Percentiles rank a stretch among this genome's conserved stretches.
phyloP scores from a whole-genome alignment of 2,888 invertebrate species.

The Tachina grossa region DNA sequence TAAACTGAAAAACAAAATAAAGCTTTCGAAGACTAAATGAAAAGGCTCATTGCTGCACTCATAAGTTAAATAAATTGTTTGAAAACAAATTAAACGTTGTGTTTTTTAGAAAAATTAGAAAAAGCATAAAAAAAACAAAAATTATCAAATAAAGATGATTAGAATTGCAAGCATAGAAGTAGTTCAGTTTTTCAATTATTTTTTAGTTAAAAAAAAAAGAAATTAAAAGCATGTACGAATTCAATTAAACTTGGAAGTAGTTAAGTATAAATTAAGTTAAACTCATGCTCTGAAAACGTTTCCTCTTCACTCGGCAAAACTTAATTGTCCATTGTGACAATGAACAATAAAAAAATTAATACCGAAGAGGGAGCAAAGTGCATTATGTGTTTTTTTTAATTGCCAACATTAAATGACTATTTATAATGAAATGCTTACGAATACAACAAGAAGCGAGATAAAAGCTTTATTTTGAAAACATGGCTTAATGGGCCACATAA shows the following conservation, averaged over 20 bases:
- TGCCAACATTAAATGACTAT: conserved; percentile 70
- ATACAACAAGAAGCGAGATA: conserved; percentile 31
- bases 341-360: conserved; percentile 36
- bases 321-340: conserved; percentile 13
- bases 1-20: conserved; percentile 17
- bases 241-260: not conserved
- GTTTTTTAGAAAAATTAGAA: too few relatives aligned
- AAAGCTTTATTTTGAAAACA: conserved; percentile 34
- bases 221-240: too few relatives aligned
- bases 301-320: not conserved
- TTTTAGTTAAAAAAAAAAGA: too few relatives aligned
- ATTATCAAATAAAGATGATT: too few relatives aligned
- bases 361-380: conserved; percentile 57
- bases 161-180: too few relatives aligned
- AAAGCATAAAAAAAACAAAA: too few relatives aligned
- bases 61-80: not conserved
- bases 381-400: conserved; percentile 60
- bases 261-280: not conserved
- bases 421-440: conserved; percentile 54
- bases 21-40: not conserved
- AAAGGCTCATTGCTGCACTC: conserved; percentile 10
- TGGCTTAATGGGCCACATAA: conserved; percentile 28
- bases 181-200: too few relatives aligned
- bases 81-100: not conserved
- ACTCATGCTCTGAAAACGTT: not conserved